Evolutionary conservation across 2,797 vertebrate genomes (phyloP), one percentile per base, ranked within the genome.

Genomic region (Neopelma chrysocephalum): DNA sequence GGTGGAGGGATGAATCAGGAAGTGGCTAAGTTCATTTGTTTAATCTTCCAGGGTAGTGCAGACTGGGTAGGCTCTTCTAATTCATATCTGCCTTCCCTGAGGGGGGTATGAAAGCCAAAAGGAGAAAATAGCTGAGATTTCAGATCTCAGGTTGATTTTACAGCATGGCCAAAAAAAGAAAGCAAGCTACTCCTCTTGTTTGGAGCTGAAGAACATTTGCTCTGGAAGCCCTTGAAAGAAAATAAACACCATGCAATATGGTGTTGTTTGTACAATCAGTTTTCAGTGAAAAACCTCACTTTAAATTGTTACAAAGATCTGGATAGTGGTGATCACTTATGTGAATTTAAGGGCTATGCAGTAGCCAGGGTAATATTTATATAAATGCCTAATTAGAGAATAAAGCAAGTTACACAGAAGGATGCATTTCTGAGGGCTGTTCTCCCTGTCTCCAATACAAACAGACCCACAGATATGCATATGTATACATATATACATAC

Each of bases 141-240:
- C 80, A 77, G 79, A 80, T 77, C 77, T 88, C 77, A 70, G 66
- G 87, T 42, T 94, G 77, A 60, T 91, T 91, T 88, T 96, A 80
- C 82, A 94, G 64, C 77, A 70, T 4, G 15, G 72, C 69, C 65
- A 83, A 80, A 96, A 94, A 91, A 86, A 81, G 72, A 85, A 95
- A 94, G 62, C 38, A 34, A 93, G 70, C 34, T 90, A 78, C 71
- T 93, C 22, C 29, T 87, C 73, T 84, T 93, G 36, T 90, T 76
- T 82, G 56, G 69, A 87, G 51, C 73, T 94, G 60, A 82, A 84
- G 80, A 90, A 76, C 66, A 56, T 93, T 91, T 90, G 80, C 70
- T 90, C 77, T 87, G 80, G 89, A 93, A 95, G 85, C 66, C 76
- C 82, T 78, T 93, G 89, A 78, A 89, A 86, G 82, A 91, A 93